phyloP scores from a whole-genome alignment of 2,888 invertebrate species.

The Drosophila merina region DNA sequence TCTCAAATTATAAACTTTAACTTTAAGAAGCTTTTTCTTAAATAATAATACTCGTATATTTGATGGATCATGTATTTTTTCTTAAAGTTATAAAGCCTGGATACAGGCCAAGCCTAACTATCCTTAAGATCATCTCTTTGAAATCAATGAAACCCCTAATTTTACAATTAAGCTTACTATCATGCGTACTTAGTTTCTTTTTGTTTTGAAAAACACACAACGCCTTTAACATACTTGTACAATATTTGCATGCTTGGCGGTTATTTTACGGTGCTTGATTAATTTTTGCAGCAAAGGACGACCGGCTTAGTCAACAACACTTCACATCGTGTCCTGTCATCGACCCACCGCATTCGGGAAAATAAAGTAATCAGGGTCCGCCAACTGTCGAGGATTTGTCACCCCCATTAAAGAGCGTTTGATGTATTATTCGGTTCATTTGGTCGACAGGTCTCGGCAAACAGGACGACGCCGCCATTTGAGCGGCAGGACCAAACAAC shows the following conservation, averaged over 20 bases:
- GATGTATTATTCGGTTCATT: slow-evolving; percentile 85
- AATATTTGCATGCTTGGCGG: slow-evolving; percentile 24
- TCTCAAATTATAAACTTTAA: no score
- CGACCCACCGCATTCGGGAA: slow-evolving; percentile 39
- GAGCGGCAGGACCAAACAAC: slow-evolving; percentile 44
- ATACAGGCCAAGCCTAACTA: no score
- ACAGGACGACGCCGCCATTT: slow-evolving; percentile 74
- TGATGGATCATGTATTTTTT: no score
- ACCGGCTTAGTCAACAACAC: slow-evolving; percentile 42
- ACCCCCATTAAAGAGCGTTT: slow-evolving; percentile 84
- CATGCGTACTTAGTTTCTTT: background rate
- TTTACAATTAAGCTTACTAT: background rate
- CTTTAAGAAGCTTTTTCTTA: no score
- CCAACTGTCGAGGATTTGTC: slow-evolving; percentile 83
- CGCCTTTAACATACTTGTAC: slow-evolving; percentile 12
- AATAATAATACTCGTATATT: no score
- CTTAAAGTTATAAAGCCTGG: no score
- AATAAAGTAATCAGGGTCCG: slow-evolving; percentile 81
- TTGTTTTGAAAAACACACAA: background rate
- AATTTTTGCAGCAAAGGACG: slow-evolving; percentile 43
- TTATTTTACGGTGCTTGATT: slow-evolving; percentile 45
- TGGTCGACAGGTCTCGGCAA: slow-evolving; percentile 84
- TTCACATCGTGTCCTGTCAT: slow-evolving; percentile 5
- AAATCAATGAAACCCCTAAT: no score
- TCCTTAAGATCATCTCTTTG: no score